Evolutionary conservation across 2,113 vertebrate genomes (phyloP).

Genomic region (Noctilio leporinus): DNA sequence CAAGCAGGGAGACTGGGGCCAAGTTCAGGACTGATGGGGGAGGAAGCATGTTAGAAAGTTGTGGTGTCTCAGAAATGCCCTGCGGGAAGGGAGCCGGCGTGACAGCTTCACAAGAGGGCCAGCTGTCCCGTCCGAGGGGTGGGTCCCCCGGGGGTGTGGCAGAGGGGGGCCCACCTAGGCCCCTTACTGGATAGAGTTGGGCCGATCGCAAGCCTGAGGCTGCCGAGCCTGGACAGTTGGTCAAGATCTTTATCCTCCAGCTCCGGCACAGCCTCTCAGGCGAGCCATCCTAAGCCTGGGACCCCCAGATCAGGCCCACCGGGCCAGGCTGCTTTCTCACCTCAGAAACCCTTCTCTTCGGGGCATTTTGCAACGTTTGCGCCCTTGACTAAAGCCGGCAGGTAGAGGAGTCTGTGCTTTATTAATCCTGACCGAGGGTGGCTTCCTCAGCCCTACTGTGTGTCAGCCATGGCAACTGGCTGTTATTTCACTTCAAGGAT

Average conservation of each 20-base stretch:
- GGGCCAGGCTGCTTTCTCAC: neutral
- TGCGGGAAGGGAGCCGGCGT: fast-evolving
- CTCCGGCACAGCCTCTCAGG: neutral
- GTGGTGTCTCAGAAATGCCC: neutral
- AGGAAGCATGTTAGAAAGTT: neutral
- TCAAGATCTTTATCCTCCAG: neutral
- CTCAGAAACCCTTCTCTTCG: neutral
- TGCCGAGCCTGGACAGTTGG: neutral
- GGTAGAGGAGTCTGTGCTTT: neutral
- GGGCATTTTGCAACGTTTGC: neutral
- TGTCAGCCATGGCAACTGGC: neutral
- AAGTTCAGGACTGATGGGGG: neutral
- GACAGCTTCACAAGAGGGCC: neutral
- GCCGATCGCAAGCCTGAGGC: neutral
- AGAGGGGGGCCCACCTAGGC: no score
- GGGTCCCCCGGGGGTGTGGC: no score
- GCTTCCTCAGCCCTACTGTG: neutral
- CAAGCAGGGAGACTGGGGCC: neutral
- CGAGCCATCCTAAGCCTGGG: neutral
- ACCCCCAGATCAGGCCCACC: neutral
- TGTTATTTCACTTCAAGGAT: neutral
- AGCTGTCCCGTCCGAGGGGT: fast-evolving
- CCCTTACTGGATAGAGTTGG: neutral
- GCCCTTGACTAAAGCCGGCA: neutral
- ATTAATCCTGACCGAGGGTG: neutral